These are phyloP conservation scores for Pseudolaguvia tuberculata DNA, from an alignment of 2,113 vertebrate genomes.

Conservation along the genomic window DNA sequence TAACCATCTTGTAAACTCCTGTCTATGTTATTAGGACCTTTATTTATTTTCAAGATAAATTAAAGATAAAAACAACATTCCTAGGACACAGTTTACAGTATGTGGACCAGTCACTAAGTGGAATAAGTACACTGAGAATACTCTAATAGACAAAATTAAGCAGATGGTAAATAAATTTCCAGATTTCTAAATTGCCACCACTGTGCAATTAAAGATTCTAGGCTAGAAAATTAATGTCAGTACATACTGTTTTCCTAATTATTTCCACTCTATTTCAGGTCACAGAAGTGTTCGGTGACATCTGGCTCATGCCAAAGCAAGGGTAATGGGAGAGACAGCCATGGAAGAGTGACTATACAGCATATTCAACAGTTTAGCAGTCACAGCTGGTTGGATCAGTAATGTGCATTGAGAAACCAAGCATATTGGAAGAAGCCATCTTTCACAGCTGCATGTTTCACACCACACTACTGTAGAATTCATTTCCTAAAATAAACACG, in stretches of 20 bases:
- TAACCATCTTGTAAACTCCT: no score
- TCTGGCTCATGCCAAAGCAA: constrained; percentile 4
- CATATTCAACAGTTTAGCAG: constrained; percentile 31
- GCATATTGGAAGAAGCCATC: constrained; percentile 27
- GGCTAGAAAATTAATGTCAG: background rate
- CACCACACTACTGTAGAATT: background rate
- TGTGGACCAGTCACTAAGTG: background rate
- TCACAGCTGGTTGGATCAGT: constrained; percentile 37
- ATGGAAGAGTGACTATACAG: constrained; percentile 12
- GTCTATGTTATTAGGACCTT: no score
- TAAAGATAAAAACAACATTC: background rate
- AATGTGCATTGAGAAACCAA: constrained; percentile 32
- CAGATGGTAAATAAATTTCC: constrained; percentile 16
- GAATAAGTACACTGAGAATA: background rate
- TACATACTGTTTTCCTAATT: constrained; percentile 1
- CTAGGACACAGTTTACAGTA: background rate
- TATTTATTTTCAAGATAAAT: no score
- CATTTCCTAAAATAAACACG: no score
- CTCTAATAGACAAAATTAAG: background rate
- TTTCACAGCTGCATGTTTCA: constrained; percentile 2
- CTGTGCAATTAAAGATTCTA: constrained; percentile 1
- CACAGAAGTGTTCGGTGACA: constrained; percentile 8
- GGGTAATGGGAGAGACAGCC: constrained; percentile 1
- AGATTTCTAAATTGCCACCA: background rate
- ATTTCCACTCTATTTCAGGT: background rate